Conservation (phyloP, 2,888 invertebrate genomes). For the Cephus nigrinus region DNA sequence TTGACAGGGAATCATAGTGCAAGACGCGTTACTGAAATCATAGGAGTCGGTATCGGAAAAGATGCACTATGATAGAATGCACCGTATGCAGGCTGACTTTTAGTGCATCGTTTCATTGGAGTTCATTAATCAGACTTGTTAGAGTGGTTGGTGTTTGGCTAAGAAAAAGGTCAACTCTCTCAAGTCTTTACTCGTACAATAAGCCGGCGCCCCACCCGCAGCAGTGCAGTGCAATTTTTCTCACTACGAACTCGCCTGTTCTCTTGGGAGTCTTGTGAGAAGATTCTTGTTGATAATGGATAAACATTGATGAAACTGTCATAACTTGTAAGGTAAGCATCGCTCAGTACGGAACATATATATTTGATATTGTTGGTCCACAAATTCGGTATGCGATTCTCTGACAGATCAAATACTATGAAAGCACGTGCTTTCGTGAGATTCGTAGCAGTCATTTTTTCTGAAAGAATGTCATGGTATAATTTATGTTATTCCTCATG, state of each 20-base stretch:
- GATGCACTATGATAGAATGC: not conserved
- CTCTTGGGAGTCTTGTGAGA: not conserved
- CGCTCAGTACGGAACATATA: not conserved
- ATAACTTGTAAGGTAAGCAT: slow-evolving; percentile 33
- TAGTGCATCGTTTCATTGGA: not conserved
- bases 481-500: too few species aligned
- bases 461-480: too few species aligned
- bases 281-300: slow-evolving; percentile 26
- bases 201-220: slow-evolving; percentile 45
- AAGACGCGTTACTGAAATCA: not conserved
- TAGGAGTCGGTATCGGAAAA: not conserved
- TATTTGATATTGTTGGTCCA: too few species aligned
- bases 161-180: slow-evolving; percentile 32
- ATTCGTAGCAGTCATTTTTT: too few species aligned
- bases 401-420: not conserved
- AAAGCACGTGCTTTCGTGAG: too few species aligned
- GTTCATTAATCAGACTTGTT: slow-evolving; percentile 3
- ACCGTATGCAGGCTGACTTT: not conserved
- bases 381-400: too few species aligned
- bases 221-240: slow-evolving; percentile 12
- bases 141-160: not conserved
- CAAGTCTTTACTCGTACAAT: slow-evolving; percentile 24
- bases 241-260: not conserved
- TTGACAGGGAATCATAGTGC: not conserved
- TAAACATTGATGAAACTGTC: slow-evolving; percentile 28